Evolutionary conservation across 1,140 invertebrate species (phyloP).

Genomic region (Meloidogyne exigua): DNA sequence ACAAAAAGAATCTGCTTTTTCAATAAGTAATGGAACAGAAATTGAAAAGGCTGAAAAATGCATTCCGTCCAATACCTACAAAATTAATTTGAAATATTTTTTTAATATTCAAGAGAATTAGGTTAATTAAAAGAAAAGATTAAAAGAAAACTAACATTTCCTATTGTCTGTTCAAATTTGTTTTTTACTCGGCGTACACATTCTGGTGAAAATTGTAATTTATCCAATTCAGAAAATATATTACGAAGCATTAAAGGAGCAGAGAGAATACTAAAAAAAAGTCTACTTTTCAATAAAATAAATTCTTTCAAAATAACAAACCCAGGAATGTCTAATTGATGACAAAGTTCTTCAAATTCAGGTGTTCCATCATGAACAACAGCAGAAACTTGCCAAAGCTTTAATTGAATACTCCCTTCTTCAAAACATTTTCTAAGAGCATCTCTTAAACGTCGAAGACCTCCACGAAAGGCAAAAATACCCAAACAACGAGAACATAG

Average conservation of each 20-base stretch:
- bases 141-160: background rate
- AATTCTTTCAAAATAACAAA: background rate
- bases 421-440: constrained; percentile 19
- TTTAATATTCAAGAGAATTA: background rate
- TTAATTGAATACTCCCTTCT: constrained; percentile 5
- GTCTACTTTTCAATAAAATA: too few species aligned
- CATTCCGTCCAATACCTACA: background rate
- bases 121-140: background rate
- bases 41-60: constrained; percentile 11
- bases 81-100: background rate
- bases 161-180: constrained; percentile 18
- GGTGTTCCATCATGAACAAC: constrained; percentile 22
- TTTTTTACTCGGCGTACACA: constrained; percentile 6
- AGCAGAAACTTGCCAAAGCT: constrained; percentile 23
- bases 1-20: background rate
- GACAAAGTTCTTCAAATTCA: constrained; percentile 20
- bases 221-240: constrained; percentile 23
- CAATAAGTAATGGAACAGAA: background rate
- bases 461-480: constrained; percentile 20
- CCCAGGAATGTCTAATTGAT: constrained; percentile 15
- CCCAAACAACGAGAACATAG: constrained; percentile 15
- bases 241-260: constrained; percentile 5
- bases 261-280: background rate
- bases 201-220: constrained; percentile 5
- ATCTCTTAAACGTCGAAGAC: background rate